A percentile compares a stretch with the other conserved stretches of the same genome.
These are phyloP conservation scores for Fulmarus glacialis DNA, from an alignment of 2,113 vertebrate species.

Conservation along the genomic window DNA sequence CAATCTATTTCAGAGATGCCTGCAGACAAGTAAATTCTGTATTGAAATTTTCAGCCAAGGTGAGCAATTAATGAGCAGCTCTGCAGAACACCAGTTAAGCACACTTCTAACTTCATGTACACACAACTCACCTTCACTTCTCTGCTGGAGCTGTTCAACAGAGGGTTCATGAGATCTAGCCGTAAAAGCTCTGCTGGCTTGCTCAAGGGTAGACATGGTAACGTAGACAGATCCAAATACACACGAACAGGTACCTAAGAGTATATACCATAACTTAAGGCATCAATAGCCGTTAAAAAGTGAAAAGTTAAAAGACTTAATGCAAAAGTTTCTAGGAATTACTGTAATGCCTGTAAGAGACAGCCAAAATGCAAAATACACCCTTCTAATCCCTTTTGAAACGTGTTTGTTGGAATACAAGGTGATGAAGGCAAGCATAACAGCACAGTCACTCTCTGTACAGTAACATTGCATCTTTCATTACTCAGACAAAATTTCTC, in stretches of 20 bases:
- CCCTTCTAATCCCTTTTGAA: background rate
- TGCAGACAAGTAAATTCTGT: background rate
- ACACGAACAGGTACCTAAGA: conserved; percentile 91
- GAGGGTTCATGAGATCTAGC: conserved; percentile 90
- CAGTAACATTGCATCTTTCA: background rate
- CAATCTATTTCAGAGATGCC: background rate
- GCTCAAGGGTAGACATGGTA: conserved; percentile 86
- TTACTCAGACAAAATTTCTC: background rate
- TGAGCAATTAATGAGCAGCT: background rate
- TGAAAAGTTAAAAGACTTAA: background rate
- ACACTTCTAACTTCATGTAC: accelerated
- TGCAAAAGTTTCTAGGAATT: background rate
- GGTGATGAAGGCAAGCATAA: background rate
- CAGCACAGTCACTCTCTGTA: background rate
- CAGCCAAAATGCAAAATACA: background rate
- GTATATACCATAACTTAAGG: background rate
- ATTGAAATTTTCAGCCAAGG: background rate
- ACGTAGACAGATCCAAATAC: conserved; percentile 89
- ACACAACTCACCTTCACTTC: conserved; percentile 86
- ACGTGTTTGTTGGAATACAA: background rate
- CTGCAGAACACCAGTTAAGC: background rate
- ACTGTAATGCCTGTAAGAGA: background rate
- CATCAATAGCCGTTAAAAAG: background rate
- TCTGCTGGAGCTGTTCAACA: conserved; percentile 80
- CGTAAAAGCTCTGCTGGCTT: conserved; percentile 87